These are phyloP conservation scores for Melanotaenia nigrans DNA, from an alignment of 2,797 vertebrate species.

Conservation along the genomic window DNA sequence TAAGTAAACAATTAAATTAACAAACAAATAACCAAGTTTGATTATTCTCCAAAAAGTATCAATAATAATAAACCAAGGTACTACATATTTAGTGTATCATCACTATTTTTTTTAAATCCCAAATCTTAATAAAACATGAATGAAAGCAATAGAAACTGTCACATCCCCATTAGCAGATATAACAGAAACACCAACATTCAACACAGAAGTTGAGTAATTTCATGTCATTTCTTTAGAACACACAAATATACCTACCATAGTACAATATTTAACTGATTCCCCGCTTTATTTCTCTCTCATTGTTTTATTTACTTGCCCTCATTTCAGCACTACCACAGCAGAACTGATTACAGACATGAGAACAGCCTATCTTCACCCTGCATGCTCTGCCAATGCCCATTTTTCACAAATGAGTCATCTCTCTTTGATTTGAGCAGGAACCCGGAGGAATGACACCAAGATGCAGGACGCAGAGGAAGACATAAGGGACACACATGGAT, in stretches of 20 bases:
- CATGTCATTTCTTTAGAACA: slow-evolving; percentile 24
- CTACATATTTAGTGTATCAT: too few relatives aligned
- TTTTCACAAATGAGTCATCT: slow-evolving; percentile 64
- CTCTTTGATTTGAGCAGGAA: slow-evolving; percentile 57
- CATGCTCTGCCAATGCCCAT: slow-evolving; percentile 53
- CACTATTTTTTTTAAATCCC: not conserved
- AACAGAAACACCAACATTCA: slow-evolving; percentile 1
- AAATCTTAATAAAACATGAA: not conserved
- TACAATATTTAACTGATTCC: slow-evolving; percentile 37
- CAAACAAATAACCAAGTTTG: not conserved
- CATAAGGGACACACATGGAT: slow-evolving; percentile 24
- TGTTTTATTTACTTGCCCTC: slow-evolving; percentile 51
- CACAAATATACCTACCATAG: slow-evolving; percentile 34
- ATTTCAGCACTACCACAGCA: slow-evolving; percentile 40
- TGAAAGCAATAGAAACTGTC: slow-evolving; percentile 8
- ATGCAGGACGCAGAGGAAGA: slow-evolving; percentile 40
- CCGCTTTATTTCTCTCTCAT: slow-evolving; percentile 5
- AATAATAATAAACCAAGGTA: not conserved
- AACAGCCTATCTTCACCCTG: slow-evolving; percentile 46
- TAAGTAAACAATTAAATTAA: not conserved
- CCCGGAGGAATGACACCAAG: slow-evolving; percentile 53
- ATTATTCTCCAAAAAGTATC: not conserved
- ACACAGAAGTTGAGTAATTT: slow-evolving; percentile 14
- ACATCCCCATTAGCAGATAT: not conserved
- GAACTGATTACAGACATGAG: slow-evolving; percentile 40